phyloP scores from a whole-genome alignment of 2,797 vertebrate species.

The Apodemus agrarius region DNA sequence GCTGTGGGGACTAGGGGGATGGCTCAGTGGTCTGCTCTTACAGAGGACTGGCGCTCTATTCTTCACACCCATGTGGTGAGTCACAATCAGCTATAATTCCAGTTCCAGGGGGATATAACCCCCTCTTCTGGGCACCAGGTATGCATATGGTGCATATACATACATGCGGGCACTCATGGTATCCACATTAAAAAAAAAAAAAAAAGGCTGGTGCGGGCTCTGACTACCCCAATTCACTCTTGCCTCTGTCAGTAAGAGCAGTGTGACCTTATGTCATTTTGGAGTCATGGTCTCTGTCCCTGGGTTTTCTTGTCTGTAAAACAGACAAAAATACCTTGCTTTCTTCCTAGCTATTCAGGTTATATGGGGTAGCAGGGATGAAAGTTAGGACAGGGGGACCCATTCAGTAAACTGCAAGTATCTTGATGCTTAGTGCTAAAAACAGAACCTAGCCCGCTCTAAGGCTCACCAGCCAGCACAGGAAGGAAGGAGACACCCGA shows the following conservation, averaged over 20 bases:
- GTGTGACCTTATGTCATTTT: background rate
- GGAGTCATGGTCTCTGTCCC: background rate
- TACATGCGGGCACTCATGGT: background rate
- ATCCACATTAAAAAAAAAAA: background rate
- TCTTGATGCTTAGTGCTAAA: background rate
- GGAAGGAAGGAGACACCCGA: background rate
- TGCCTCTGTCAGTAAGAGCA: background rate
- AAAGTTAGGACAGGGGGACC: background rate
- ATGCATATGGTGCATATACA: background rate
- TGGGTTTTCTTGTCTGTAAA: conserved; percentile 45
- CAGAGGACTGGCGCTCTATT: background rate
- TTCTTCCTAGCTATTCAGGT: background rate
- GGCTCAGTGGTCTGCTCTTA: background rate
- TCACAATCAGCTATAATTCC: background rate
- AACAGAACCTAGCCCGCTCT: background rate
- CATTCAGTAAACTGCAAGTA: background rate
- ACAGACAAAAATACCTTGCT: background rate
- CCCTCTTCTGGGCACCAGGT: background rate
- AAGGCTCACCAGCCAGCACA: too few relatives aligned
- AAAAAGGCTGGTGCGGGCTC: background rate
- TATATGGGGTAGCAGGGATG: background rate
- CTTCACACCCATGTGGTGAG: background rate
- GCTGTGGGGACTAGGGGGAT: background rate
- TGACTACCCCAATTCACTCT: background rate
- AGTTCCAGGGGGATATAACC: too few relatives aligned